phyloP scores from a whole-genome alignment of 2,888 invertebrate genomes.

The Ectropis crepuscularia region DNA sequence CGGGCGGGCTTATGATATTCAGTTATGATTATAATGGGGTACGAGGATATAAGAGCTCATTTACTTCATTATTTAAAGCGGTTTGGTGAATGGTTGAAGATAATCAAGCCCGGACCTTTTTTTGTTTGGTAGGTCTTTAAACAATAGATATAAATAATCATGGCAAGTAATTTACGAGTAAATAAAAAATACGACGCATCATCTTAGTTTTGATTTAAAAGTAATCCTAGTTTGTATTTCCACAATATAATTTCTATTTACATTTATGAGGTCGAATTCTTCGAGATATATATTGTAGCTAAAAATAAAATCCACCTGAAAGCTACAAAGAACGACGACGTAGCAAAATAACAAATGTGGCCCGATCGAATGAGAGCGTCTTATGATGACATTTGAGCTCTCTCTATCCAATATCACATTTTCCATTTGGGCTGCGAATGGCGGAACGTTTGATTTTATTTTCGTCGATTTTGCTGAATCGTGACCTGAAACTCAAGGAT shows the following conservation, averaged over 20 bases:
- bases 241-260: slow-evolving; percentile 4
- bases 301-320: slow-evolving; percentile 27
- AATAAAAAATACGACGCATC: no score
- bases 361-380: slow-evolving; percentile 50
- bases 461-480: slow-evolving; percentile 75
- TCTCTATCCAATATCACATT: slow-evolving; percentile 69
- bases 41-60: slow-evolving; percentile 45
- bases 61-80: slow-evolving; percentile 47
- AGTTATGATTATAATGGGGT: slow-evolving; percentile 80
- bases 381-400: slow-evolving; percentile 65
- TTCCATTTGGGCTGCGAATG: slow-evolving; percentile 64
- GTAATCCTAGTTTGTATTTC: no score
- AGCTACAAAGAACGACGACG: slow-evolving; percentile 28
- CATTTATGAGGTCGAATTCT: not conserved
- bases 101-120: no score
- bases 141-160: no score
- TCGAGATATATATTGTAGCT: slow-evolving; percentile 5
- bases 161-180: no score
- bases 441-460: slow-evolving; percentile 74
- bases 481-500: slow-evolving; percentile 72
- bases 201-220: no score
- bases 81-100: slow-evolving; percentile 20
- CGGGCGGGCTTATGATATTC: slow-evolving; percentile 82
- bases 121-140: no score
- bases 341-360: slow-evolving; percentile 36